phyloP scores from a whole-genome alignment of 2,797 vertebrate species.

The Enteromius viviparus region DNA sequence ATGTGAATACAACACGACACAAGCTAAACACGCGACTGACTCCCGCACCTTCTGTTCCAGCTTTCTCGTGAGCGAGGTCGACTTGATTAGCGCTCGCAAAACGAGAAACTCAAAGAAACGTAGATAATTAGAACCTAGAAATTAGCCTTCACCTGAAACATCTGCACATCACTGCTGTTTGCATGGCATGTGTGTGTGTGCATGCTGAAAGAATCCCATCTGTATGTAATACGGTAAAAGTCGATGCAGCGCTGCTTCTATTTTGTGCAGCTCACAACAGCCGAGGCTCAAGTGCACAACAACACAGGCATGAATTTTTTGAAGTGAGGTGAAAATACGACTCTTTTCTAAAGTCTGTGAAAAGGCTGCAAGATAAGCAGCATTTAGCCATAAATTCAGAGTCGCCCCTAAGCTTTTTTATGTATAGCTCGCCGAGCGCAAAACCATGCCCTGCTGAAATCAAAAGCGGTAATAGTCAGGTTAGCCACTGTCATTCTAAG shows the following conservation, averaged over 20 bases:
- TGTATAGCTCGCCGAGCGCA: conserved; percentile 79
- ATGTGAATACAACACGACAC: conserved; percentile 57
- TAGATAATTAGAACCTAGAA: conserved; percentile 59
- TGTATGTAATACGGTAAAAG: conserved; percentile 41
- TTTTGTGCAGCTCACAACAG: conserved; percentile 48
- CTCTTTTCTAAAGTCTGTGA: conserved; percentile 73
- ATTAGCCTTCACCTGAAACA: conserved; percentile 63
- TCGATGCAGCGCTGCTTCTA: not conserved
- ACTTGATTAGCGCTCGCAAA: conserved; percentile 30
- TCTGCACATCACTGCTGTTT: conserved; percentile 58
- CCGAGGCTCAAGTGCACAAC: conserved; percentile 42
- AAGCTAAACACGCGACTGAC: conserved; percentile 53
- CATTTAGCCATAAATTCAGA: conserved; percentile 77
- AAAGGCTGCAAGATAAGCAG: conserved; percentile 79
- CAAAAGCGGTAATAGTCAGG: conserved; percentile 81
- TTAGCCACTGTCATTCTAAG: conserved; percentile 81
- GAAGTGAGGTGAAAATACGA: conserved; percentile 71
- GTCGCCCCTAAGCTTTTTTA: conserved; percentile 80
- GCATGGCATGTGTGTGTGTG: conserved; percentile 56
- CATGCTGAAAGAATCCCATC: conserved; percentile 67
- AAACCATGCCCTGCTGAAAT: conserved; percentile 77
- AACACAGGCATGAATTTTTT: conserved; percentile 45
- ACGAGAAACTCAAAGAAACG: conserved; percentile 57
- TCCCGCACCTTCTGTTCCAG: conserved; percentile 32
- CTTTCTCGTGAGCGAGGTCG: conserved; percentile 31